Evolutionary conservation across 2,797 vertebrate species (phyloP).

Genomic region (Acanthiza pusilla): DNA sequence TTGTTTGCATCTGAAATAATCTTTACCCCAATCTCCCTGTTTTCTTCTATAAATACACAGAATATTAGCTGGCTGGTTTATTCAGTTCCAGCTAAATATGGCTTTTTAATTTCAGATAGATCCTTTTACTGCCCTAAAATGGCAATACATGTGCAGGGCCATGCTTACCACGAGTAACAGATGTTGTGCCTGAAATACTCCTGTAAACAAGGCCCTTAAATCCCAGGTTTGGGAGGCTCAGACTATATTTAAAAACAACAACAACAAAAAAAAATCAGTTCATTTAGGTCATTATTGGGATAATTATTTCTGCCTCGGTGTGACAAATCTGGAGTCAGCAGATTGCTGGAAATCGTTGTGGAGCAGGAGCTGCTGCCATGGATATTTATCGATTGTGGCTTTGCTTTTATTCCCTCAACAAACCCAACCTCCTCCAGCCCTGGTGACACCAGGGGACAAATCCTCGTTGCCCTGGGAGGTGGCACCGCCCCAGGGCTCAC

Average conservation of each 20-base stretch:
- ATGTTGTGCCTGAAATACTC: conserved; percentile 56
- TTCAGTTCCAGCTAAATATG: conserved; percentile 19
- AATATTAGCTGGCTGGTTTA: background rate
- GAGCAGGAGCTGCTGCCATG: background rate
- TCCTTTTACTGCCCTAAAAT: conserved; percentile 43
- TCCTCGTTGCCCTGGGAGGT: background rate
- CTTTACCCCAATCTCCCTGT: background rate
- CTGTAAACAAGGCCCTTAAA: conserved; percentile 36
- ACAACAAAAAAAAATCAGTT: background rate
- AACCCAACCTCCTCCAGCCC: background rate
- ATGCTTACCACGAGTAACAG: background rate
- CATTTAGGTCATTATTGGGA: background rate
- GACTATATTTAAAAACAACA: background rate
- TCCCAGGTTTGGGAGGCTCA: background rate
- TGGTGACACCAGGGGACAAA: background rate
- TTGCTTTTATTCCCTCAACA: background rate
- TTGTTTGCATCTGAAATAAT: conserved; percentile 1
- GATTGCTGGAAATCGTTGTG: background rate
- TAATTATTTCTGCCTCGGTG: background rate
- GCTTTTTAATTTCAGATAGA: conserved; percentile 10
- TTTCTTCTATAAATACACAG: conserved; percentile 18
- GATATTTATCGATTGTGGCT: background rate
- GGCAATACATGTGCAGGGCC: conserved; percentile 15
- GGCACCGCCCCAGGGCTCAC: background rate
- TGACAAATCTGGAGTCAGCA: background rate